Conservation (phyloP, 1,140 invertebrate genomes). For the Propsilocerus akamusi region DNA sequence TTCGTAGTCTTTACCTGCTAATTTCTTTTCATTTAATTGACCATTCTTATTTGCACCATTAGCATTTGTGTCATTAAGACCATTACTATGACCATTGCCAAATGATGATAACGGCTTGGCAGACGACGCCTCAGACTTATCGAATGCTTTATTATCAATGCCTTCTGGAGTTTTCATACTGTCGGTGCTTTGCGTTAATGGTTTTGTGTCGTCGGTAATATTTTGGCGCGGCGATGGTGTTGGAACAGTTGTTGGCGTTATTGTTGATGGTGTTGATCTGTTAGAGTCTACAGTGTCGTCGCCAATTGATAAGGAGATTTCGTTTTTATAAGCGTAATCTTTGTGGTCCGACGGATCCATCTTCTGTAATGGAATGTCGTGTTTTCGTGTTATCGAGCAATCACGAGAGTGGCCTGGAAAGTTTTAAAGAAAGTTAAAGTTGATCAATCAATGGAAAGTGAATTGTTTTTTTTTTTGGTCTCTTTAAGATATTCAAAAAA, state of each 20-base stretch:
- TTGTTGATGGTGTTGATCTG: background rate
- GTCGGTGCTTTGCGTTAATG: slow-evolving; percentile 2
- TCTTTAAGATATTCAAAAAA: too few relatives aligned
- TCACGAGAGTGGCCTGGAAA: too few relatives aligned
- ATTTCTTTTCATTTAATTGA: background rate
- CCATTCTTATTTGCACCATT: slow-evolving; percentile 4
- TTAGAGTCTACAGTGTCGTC: background rate
- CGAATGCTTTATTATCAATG: slow-evolving; percentile 15
- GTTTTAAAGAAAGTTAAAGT: too few relatives aligned
- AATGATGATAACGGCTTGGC: slow-evolving; percentile 6
- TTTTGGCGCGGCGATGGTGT: slow-evolving; percentile 7
- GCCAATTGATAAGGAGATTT: slow-evolving; percentile 7
- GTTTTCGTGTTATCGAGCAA: too few relatives aligned
- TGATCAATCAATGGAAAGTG: too few relatives aligned
- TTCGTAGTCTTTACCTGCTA: background rate
- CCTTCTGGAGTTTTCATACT: slow-evolving; percentile 8
- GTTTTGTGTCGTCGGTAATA: background rate
- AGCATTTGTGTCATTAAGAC: background rate
- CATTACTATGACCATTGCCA: slow-evolving; percentile 5
- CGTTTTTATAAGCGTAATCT: slow-evolving; percentile 7
- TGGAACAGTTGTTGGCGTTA: slow-evolving; percentile 1
- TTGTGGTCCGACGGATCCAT: background rate
- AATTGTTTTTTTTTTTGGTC: too few relatives aligned
- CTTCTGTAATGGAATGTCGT: too few relatives aligned
- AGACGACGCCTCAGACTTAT: slow-evolving; percentile 8